These are phyloP conservation scores for Archaeoteleia sp. DNA, from an alignment of 2,888 invertebrate genomes.

Conservation along the genomic window DNA sequence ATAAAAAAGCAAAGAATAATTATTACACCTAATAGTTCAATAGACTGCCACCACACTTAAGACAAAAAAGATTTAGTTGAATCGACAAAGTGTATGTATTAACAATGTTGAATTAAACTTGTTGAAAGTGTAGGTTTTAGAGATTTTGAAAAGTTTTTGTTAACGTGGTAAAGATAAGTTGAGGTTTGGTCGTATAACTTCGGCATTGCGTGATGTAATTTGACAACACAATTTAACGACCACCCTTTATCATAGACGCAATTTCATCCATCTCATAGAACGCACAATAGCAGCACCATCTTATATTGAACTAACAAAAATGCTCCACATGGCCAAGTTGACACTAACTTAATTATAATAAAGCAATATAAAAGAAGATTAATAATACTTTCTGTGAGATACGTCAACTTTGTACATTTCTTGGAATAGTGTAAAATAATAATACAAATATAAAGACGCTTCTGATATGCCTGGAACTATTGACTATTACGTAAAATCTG, in stretches of 20 bases:
- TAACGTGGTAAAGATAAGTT: too few relatives aligned
- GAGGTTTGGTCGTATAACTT: too few relatives aligned
- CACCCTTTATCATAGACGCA: constrained; percentile 64
- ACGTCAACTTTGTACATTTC: constrained; percentile 16
- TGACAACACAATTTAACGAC: constrained; percentile 11
- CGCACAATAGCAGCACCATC: constrained; percentile 66
- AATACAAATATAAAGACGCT: constrained; percentile 57
- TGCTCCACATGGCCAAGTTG: constrained; percentile 75
- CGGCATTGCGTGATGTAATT: constrained; percentile 1
- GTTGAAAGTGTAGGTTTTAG: too few relatives aligned
- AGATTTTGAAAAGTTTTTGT: too few relatives aligned
- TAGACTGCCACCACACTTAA: too few relatives aligned
- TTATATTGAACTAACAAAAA: constrained; percentile 71
- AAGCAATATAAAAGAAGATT: constrained; percentile 44
- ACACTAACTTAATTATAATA: constrained; percentile 68
- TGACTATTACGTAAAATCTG: constrained; percentile 63
- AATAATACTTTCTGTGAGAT: constrained; percentile 13
- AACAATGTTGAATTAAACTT: too few relatives aligned
- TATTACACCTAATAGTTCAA: too few relatives aligned
- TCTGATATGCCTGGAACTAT: constrained; percentile 70
- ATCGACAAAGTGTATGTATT: too few relatives aligned
- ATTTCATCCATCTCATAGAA: constrained; percentile 69
- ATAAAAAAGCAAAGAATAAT: too few relatives aligned
- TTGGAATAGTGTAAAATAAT: constrained; percentile 61
- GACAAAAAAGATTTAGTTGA: too few relatives aligned